Base-by-base conservation (phyloP, 2,113 vertebrate genomes). In the Onychostoma macrolepis region DNA sequence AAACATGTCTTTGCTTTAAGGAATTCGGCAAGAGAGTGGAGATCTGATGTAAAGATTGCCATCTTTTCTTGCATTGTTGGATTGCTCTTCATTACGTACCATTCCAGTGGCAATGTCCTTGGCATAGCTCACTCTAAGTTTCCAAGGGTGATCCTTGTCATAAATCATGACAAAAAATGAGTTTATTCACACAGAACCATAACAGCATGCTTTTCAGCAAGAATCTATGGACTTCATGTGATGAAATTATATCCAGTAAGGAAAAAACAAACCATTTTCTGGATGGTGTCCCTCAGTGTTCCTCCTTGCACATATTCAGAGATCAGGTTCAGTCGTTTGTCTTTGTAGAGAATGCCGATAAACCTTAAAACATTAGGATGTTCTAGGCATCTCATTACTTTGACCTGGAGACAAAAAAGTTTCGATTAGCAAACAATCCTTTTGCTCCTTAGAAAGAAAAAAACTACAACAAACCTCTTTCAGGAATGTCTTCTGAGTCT, bases 301-400 rank as follows among this genome's bases (percentile, higher is more conserved):
- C 98, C 98, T 1, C 98, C 98, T 80, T 96, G 96, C 91, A 99
- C 97, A 91, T 97, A 99, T 89, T 99, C 98, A 0, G 98, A 97
- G 91, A 99, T 97, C 87, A 99, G 97, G 93, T 99, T 97, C 86
- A 99, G 95, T 81, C 97, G 93, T 92, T 99, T 99, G 94, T 99
- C 98, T 91, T 99, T 99, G 87, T 99, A 99, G 83, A 99, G 96
- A 43, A 99, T 94, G 6, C 98, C 98, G 0, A 99, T 99, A 91
- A 99, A 99, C 93, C 94, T 97, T 53, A 99, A 95, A 75, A 99
- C 98, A 0, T 99, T 99, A 36, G 98, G 98, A 89, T 99, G 98
- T 88, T 99, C 97, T 74, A 99, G 93, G 88, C 98, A 98, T 4
- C 98, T 95, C 98, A 99, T 99, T 91, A 99, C 97, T 91, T 99